Conservation (phyloP, 2,888 invertebrate species). For the Venusia cambrica region DNA sequence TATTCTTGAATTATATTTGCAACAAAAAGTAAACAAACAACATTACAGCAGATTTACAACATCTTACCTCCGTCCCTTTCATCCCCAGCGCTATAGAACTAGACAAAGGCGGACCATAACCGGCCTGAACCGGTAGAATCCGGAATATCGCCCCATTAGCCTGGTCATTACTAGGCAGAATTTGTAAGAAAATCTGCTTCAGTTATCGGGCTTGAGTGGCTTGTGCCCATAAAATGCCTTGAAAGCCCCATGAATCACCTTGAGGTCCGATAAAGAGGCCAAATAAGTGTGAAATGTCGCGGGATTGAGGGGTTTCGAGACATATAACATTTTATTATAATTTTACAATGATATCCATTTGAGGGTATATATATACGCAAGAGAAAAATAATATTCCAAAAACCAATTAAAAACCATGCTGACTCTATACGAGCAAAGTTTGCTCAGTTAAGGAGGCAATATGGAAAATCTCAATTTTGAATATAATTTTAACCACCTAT, state of each 20-base stretch:
- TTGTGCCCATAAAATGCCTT: conserved; percentile 26
- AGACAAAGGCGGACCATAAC: conserved; percentile 25
- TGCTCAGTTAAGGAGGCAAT: no score
- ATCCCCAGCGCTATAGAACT: conserved; percentile 16
- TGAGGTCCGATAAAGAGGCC: conserved; percentile 20
- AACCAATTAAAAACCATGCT: no score
- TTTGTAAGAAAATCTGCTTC: conserved; percentile 32
- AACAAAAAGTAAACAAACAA: background rate
- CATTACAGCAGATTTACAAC: conserved; percentile 16
- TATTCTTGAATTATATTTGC: no score
- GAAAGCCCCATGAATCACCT: conserved; percentile 26
- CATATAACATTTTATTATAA: no score
- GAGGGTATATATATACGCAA: no score
- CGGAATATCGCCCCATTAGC: conserved; percentile 31
- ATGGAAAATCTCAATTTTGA: no score
- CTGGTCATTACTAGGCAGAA: conserved; percentile 34
- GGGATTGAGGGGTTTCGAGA: background rate
- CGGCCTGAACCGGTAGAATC: conserved; percentile 28
- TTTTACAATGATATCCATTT: no score
- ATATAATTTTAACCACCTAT: no score
- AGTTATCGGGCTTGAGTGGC: conserved; percentile 29
- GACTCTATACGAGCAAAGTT: no score
- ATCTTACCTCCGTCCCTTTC: conserved; percentile 24
- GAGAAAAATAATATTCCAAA: no score
- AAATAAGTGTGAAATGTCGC: conserved; percentile 19